Conservation (phyloP, 2,113 vertebrate species). For the Ceuthmochares aereus region DNA sequence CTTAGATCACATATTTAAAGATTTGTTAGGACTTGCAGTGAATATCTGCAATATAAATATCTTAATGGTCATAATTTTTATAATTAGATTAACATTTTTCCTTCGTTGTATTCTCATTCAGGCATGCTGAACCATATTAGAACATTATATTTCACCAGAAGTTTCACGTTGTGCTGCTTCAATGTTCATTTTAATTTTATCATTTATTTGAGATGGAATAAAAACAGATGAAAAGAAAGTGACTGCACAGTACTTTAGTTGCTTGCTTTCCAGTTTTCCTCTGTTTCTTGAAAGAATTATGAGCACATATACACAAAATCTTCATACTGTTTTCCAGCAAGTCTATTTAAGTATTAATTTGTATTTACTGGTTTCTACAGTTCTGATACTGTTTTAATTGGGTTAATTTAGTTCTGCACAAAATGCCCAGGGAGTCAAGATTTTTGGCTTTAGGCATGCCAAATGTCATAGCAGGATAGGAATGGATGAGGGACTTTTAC, state of each 20-base stretch:
- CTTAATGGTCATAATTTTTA: conserved; percentile 43
- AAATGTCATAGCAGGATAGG: not conserved
- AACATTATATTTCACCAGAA: conserved; percentile 52
- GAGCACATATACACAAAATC: not conserved
- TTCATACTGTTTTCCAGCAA: conserved; percentile 34
- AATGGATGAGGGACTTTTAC: not conserved
- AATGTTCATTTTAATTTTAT: conserved; percentile 57
- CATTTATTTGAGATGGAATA: conserved; percentile 6
- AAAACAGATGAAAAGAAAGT: not conserved
- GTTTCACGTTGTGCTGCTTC: conserved; percentile 30
- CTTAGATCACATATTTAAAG: conserved; percentile 57
- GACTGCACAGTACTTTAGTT: not conserved
- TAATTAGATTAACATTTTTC: conserved; percentile 48
- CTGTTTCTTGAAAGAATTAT: conserved; percentile 25
- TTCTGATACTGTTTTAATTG: conserved; percentile 22
- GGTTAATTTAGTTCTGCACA: not conserved
- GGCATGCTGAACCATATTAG: conserved; percentile 46
- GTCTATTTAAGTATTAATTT: conserved; percentile 34
- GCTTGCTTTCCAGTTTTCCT: conserved; percentile 44
- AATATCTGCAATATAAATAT: conserved; percentile 45
- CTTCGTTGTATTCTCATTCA: conserved; percentile 43
- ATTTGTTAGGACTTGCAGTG: conserved; percentile 26
- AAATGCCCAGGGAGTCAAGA: not conserved
- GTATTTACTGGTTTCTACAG: conserved; percentile 2
- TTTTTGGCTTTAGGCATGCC: not conserved